These are phyloP conservation scores for Yponomeuta cagnagella DNA, from an alignment of 2,888 invertebrate species.

Conservation along the genomic window DNA sequence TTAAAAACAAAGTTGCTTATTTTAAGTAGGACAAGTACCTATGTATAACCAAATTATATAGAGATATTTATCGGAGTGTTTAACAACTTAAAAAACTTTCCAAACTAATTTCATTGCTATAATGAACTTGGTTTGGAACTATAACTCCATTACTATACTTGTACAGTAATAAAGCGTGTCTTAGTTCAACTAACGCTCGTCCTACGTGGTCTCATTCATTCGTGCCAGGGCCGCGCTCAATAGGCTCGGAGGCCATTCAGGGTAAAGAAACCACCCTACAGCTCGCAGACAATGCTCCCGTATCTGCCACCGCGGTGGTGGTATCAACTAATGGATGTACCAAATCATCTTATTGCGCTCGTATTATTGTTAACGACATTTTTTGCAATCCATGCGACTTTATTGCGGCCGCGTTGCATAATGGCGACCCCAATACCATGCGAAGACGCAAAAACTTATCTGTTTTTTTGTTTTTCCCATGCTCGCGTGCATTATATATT, in stretches of 20 bases:
- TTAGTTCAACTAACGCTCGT: slow-evolving; percentile 3
- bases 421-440: slow-evolving; percentile 24
- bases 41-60: not conserved
- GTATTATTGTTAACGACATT: slow-evolving; percentile 56
- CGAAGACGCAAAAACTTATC: slow-evolving; percentile 29
- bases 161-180: slow-evolving; percentile 5
- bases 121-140: too few relatives aligned
- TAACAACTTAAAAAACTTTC: not conserved
- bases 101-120: too few relatives aligned
- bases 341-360: slow-evolving; percentile 64
- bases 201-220: slow-evolving; percentile 15
- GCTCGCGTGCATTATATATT: not conserved
- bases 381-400: slow-evolving; percentile 42
- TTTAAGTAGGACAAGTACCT: too few relatives aligned
- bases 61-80: not conserved
- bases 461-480: slow-evolving; percentile 28
- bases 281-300: slow-evolving; percentile 54
- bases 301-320: slow-evolving; percentile 38
- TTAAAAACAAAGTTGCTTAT: too few relatives aligned
- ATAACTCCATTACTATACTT: not conserved
- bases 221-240: slow-evolving; percentile 19
- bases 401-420: slow-evolving; percentile 46
- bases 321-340: slow-evolving; percentile 57
- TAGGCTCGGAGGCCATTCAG: slow-evolving; percentile 23
- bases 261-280: slow-evolving; percentile 40